Base-by-base conservation (phyloP, 2,797 vertebrate genomes). In the Anguilla marmorata region DNA sequence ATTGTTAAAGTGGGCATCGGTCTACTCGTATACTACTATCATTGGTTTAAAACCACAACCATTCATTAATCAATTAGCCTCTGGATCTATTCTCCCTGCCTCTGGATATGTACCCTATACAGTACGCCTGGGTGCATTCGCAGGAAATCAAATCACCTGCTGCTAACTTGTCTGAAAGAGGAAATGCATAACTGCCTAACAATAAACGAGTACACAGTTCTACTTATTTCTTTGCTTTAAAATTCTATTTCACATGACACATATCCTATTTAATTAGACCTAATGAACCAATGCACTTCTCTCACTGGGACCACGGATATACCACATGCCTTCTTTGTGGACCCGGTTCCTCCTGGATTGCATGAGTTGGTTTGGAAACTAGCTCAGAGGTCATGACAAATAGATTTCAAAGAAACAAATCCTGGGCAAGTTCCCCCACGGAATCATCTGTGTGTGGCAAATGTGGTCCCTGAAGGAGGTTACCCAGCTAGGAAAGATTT, bases 371-470 rank as follows among this genome's bases (percentile, higher is more conserved):
- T 48, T 58, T 54, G 9, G 16, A 72, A 56, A 74, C 9, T 86
- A 48, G 86, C 85, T 87, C 37, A 66, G 83, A 6, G 60, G 69
- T 91, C 76, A 79, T 88, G 88, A 83, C 90, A 91, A 91, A 91
- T 89, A 89, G 33, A 87, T 86, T 88, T 84, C 86, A 90, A 92
- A 93, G 91, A 92, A 92, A 0, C 84, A 79, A 89, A 90, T 92
- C 92, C 90, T 92, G 88, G 56, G 91, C 74, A 90, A 74, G 69
- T 3, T 79, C 12, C 74, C 90, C 87, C 63, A 45, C 50, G 89
- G 90, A 74, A 86, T 90, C 72, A 84, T 58, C 84, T 87, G 48
- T 74, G 91, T 93, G 86, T 93, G 89, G 93, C 93, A 92, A 21
- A 89, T 86, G 69, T n/a, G 86, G 83, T 85, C 88, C 27, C 89